Evolutionary conservation across 92 coral and sea anemone genomes (phyloP).

Genomic region (Bergia sp.): DNA sequence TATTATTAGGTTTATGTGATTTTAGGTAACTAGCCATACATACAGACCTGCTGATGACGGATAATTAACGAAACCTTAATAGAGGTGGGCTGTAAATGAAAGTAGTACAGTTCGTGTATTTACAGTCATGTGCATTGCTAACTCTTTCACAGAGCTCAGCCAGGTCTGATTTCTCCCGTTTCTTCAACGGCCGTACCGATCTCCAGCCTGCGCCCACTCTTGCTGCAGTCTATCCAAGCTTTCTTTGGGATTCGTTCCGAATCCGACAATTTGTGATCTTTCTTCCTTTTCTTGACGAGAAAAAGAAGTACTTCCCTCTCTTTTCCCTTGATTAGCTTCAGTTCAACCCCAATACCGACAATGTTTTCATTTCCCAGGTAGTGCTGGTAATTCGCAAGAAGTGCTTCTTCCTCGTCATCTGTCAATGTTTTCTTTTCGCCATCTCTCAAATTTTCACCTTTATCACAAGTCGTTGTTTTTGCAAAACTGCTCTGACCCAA

Average conservation of each 20-base stretch:
- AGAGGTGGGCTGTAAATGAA: too few relatives aligned
- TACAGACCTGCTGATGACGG: too few relatives aligned
- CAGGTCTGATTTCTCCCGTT: background rate
- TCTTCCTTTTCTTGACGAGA: background rate
- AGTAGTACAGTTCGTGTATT: too few relatives aligned
- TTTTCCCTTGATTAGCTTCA: background rate
- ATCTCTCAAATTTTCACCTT: background rate
- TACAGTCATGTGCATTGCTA: too few relatives aligned
- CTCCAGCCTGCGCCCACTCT: background rate
- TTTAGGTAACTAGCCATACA: too few relatives aligned
- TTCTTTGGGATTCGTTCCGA: background rate
- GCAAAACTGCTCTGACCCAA: too few relatives aligned
- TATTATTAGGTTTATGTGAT: too few relatives aligned
- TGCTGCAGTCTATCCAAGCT: background rate
- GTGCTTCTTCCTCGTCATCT: too few relatives aligned
- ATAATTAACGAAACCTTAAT: too few relatives aligned
- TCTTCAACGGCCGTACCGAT: background rate
- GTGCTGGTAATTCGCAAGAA: background rate
- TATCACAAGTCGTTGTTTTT: too few relatives aligned
- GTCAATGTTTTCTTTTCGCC: too few relatives aligned
- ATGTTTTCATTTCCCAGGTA: background rate
- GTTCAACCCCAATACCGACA: background rate
- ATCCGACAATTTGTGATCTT: background rate
- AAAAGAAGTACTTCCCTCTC: background rate
- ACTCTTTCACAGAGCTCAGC: too few relatives aligned